These are phyloP conservation scores for Luehdorfia chinensis DNA, from an alignment of 1,140 invertebrate species.

Conservation along the genomic window DNA sequence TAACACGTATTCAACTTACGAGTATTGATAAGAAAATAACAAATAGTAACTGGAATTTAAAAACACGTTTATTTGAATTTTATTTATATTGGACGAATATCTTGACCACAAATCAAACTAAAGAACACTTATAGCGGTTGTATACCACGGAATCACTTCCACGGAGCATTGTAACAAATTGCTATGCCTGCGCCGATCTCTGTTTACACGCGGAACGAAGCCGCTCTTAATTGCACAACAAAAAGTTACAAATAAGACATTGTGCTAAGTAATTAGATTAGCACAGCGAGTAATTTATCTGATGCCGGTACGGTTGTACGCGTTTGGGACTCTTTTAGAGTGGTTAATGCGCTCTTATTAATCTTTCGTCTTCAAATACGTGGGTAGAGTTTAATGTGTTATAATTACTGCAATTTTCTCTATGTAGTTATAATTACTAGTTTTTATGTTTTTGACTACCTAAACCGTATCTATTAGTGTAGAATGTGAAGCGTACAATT, in stretches of 20 bases:
- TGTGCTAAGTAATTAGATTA: conserved; percentile 69
- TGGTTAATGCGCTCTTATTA: conserved; percentile 30
- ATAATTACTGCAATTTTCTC: conserved; percentile 9
- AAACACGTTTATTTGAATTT: no score
- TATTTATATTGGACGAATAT: no score
- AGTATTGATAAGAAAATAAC: no score
- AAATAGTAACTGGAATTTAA: no score
- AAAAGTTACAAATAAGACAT: conserved; percentile 67
- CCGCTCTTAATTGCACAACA: conserved; percentile 56
- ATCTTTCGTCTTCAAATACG: conserved; percentile 8
- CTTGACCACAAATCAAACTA: no score
- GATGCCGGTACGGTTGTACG: conserved; percentile 12
- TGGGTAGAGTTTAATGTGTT: conserved; percentile 10
- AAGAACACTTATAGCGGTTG: neutral
- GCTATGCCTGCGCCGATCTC: conserved; percentile 27
- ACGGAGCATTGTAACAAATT: conserved; percentile 39
- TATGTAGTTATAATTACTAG: neutral
- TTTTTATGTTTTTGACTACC: neutral
- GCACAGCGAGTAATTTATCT: conserved; percentile 53
- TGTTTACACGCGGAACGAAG: conserved; percentile 50
- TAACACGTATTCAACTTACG: no score
- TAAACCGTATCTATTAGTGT: no score
- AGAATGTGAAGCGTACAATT: no score
- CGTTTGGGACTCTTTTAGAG: conserved; percentile 32
- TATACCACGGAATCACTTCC: neutral